Conservation (phyloP, 2,113 vertebrate species). For the Callospermophilus lateralis region DNA sequence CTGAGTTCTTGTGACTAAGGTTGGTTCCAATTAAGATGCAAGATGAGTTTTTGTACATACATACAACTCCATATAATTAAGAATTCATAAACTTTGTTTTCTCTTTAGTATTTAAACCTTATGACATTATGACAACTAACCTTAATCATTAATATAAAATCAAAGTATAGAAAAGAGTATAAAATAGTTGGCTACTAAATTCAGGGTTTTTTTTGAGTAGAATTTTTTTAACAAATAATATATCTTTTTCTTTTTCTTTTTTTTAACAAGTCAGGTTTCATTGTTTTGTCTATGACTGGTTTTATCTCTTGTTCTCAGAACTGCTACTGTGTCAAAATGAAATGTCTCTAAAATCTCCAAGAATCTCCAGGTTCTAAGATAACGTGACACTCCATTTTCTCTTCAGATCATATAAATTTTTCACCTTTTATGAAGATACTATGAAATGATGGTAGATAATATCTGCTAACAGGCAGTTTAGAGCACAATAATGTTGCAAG, state of each 20-base stretch:
- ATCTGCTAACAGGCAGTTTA: background rate
- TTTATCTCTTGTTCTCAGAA: background rate
- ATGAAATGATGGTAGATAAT: background rate
- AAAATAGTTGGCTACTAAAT: background rate
- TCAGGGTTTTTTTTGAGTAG: background rate
- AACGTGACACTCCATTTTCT: background rate
- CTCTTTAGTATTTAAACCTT: background rate
- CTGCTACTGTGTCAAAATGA: background rate
- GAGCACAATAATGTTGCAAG: background rate
- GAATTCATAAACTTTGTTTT: background rate
- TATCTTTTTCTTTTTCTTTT: background rate
- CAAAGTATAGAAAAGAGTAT: background rate
- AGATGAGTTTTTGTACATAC: background rate
- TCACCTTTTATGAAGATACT: too few species aligned
- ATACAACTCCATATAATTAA: background rate
- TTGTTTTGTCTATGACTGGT: background rate
- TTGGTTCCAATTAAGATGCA: background rate
- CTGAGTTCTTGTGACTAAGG: background rate
- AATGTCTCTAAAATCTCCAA: background rate
- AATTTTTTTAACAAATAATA: background rate
- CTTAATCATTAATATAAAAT: background rate
- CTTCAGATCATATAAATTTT: too few species aligned
- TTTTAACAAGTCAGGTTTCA: background rate
- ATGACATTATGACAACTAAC: background rate
- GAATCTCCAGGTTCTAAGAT: background rate